Base-by-base conservation (phyloP, 1,140 invertebrate genomes). In the Heliconius melpomene region DNA sequence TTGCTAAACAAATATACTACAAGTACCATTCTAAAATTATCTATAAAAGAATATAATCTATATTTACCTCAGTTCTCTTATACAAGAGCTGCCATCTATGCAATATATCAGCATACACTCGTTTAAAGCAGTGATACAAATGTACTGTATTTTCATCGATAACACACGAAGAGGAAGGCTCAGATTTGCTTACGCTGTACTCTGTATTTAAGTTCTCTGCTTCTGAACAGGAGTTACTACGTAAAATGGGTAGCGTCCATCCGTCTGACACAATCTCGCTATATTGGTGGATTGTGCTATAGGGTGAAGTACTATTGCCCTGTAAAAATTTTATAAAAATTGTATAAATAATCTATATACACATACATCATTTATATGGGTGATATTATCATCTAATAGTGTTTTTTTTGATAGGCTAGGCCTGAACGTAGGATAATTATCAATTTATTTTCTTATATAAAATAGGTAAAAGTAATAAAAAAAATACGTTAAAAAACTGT, bases 191-290 rank as follows among this genome's bases (percentile, higher is more conserved):
- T 3, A 84, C 79, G 0, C 86, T 90, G 16, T 90, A 91, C 70
- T 94, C 93, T 1, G 91, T 92, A 75, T 92, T 89, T 23, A 94
- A 86, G 79, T 93, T 92, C 87, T 98, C 98, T 1, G 97, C 98
- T 85, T 98, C 98, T 0, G 98, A 98, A 96, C 98, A 98, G 1
- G 97, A 98, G 91, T 97, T 98, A 18, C 97, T 98, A n/a, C 98
- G 95, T 77, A 97, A 95, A 75, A 94, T 85, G 0, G 95, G 96
- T 78, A 97, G 95, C 79, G 96, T 97, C 96, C 97, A 98, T 18
- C 96, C 96, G 83, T 98, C 97, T 6, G 96, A 94, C 78, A 96
- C 97, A 9, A 97, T 91, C 78, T 95, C 96, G 84, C 98, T 98
- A 36, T 97, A 96, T 77, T 97, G 96, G 87, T 98, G 97, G 74